Conservation (phyloP, 64 coral and sea anemone species). For the Pachyseris speciosa region DNA sequence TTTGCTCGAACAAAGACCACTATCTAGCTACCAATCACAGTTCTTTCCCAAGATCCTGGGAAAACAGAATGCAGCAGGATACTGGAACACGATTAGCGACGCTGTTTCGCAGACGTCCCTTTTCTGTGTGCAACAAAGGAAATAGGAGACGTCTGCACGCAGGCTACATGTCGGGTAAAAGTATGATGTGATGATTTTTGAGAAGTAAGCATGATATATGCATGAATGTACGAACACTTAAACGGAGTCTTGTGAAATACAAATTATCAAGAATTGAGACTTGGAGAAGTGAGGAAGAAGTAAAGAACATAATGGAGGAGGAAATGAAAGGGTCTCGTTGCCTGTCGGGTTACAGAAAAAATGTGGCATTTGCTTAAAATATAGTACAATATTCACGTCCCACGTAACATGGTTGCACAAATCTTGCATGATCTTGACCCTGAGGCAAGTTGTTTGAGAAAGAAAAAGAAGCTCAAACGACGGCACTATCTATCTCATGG, state of each 20-base stretch:
- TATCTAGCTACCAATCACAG: too few species aligned
- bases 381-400: conserved; percentile 57
- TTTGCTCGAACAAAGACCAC: too few species aligned
- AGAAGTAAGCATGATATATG: conserved; percentile 43
- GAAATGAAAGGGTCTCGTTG: conserved; percentile 43
- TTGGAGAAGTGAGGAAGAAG: conserved; percentile 31
- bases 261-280: conserved; percentile 26
- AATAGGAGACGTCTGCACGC: too few species aligned
- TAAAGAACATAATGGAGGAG: too few species aligned
- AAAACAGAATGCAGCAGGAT: too few species aligned
- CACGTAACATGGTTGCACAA: conserved; percentile 52
- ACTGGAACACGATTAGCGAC: too few species aligned
- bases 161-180: too few species aligned
- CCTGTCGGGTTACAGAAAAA: conserved; percentile 64
- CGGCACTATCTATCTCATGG: conserved; percentile 66
- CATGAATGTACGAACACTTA: conserved; percentile 66
- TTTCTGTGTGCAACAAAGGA: too few species aligned
- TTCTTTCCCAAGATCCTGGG: too few species aligned
- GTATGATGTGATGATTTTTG: conserved; percentile 54
- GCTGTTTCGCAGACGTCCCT: too few species aligned
- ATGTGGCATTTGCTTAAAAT: conserved; percentile 68
- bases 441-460: conserved; percentile 38
- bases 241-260: conserved; percentile 48
- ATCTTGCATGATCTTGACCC: conserved; percentile 58
- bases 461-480: conserved; percentile 35